Base-by-base conservation (phyloP, 2,113 vertebrate genomes). In the Passer domesticus region DNA sequence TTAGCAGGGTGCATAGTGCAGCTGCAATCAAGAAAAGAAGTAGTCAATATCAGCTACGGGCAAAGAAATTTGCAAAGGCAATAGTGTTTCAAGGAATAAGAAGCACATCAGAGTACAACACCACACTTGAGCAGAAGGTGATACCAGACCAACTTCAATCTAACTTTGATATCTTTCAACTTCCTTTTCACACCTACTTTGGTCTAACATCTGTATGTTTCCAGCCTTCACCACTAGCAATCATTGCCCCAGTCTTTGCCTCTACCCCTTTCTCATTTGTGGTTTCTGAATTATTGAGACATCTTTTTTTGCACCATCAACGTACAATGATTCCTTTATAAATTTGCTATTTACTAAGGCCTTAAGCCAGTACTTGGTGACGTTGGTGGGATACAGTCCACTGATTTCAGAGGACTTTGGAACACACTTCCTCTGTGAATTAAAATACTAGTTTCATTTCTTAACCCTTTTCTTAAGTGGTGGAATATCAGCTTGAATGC, bases 271-370 rank as follows among this genome's bases (percentile, higher is more conserved):
- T 31, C 37, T 87, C 75, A 74, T 35, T 10, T 92, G 82, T 89
- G 79, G 85, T 90, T 96, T 78, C 79, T 77, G 75, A 91, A 72
- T 55, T 82, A 93, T 47, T 63, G 47, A 92, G 83, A 87, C 79
- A 77, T 93, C 59, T 47, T 52, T 82, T 77, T 68, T 88, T 96
- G 55, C 75, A 70, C 39, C 43, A 78, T 67, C 76, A n/a, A 14
- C 0, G 2, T 67, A 94, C 92, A 97, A 92, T 70, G 87, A 66
- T 76, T 94, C 77, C 46, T 94, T 96, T 96, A 81, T 93, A 79
- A 93, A 75, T 46, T 41, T 41, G 37, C 25, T 66, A 82, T 96
- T 97, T 96, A 90, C 50, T 44, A 81, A 96, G 95, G 96, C 85
- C 30, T n/a, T 67, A 35, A 50, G 93, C 94, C 96, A 96, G 60